A percentile compares a stretch with the other conserved stretches of the same genome.
Conservation (phyloP, 2,888 invertebrate species). For the Baronia brevicornis region DNA sequence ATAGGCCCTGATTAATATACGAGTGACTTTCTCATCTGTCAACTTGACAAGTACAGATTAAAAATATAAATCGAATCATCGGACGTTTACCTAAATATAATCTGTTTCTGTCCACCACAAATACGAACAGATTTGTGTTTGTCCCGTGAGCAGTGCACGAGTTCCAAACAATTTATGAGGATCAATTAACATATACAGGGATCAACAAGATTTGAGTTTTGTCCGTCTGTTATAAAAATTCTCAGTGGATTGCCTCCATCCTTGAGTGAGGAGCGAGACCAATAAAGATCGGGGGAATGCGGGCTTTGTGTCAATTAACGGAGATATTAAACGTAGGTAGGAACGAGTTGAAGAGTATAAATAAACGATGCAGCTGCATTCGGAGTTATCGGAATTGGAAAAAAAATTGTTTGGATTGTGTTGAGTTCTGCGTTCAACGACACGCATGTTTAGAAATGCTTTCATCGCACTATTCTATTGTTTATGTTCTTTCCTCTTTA, state of each 20-base stretch:
- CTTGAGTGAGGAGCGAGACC: slow-evolving; percentile 27
- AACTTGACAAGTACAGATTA: neutral
- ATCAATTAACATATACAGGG: slow-evolving; percentile 10
- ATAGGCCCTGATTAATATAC: no score
- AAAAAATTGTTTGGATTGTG: slow-evolving; percentile 21
- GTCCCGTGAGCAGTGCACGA: neutral
- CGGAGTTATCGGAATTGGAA: slow-evolving; percentile 31
- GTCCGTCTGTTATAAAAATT: slow-evolving; percentile 37
- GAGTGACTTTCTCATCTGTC: neutral
- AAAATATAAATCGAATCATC: slow-evolving; percentile 2
- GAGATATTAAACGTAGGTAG: slow-evolving; percentile 46
- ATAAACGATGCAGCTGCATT: slow-evolving; percentile 38
- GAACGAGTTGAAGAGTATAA: slow-evolving; percentile 34
- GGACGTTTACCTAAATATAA: neutral
- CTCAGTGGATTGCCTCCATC: slow-evolving; percentile 14
- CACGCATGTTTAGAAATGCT: slow-evolving; percentile 5
- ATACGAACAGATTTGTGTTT: slow-evolving; percentile 9
- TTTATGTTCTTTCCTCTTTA: slow-evolving; percentile 6
- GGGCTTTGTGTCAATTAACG: slow-evolving; percentile 63
- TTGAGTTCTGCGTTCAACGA: slow-evolving; percentile 13
- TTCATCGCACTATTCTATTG: no score
- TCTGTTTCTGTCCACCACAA: slow-evolving; percentile 1
- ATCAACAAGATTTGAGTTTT: slow-evolving; percentile 12
- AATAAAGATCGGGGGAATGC: slow-evolving; percentile 53
- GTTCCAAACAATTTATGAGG: slow-evolving; percentile 10